Percentiles rank a stretch among this genome's conserved stretches.
These are phyloP conservation scores for Silurus lanzhouensis DNA, from an alignment of 2,797 vertebrate species.

Conservation along the genomic window DNA sequence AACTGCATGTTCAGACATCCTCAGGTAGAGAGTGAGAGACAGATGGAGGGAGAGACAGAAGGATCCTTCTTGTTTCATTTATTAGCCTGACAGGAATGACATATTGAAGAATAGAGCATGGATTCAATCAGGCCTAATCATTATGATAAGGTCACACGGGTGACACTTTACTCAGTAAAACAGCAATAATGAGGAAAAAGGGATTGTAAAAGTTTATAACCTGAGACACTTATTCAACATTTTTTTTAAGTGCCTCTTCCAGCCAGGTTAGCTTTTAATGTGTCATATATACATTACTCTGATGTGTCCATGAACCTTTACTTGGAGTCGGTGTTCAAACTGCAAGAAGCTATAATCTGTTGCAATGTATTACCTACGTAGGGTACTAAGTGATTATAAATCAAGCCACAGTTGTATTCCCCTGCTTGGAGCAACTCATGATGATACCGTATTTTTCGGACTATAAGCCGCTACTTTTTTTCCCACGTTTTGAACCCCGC, in stretches of 20 bases:
- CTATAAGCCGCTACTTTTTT: too few species aligned
- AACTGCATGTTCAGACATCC: conserved; percentile 45
- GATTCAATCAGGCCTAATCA: conserved; percentile 43
- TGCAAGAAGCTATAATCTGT: neutral
- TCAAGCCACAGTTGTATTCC: neutral
- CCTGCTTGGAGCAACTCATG: neutral
- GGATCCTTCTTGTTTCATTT: conserved; percentile 51
- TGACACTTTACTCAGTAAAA: conserved; percentile 19
- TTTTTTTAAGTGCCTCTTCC: neutral
- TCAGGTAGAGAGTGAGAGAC: conserved; percentile 28
- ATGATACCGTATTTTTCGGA: neutral
- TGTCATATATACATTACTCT: neutral
- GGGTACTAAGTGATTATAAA: neutral
- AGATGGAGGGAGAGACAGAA: conserved; percentile 31
- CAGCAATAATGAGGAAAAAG: conserved; percentile 31
- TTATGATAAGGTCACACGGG: conserved; percentile 36
- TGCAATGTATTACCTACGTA: neutral
- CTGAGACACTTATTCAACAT: neutral
- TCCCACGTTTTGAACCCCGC: neutral
- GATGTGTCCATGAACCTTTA: neutral
- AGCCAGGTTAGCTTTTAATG: neutral
- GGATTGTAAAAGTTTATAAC: neutral
- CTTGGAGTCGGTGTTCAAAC: neutral
- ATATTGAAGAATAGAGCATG: conserved; percentile 29
- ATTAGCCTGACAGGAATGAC: conserved; percentile 52